Evolutionary conservation across 2,797 vertebrate genomes (phyloP), one percentile per base, ranked within the genome.

Genomic region (Lemur catta): DNA sequence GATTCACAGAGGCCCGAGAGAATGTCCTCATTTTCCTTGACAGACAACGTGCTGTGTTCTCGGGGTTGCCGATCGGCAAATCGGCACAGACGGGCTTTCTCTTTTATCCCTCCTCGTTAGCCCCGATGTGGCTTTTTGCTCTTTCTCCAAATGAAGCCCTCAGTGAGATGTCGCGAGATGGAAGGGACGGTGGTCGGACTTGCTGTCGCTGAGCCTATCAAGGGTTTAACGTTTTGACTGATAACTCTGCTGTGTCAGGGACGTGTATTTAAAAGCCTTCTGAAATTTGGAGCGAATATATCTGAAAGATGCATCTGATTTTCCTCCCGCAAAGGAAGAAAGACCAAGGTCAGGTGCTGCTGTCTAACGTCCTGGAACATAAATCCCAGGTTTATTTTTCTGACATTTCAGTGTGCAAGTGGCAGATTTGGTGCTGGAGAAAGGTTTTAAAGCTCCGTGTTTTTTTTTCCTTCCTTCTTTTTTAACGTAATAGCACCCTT

Each of bases 11-110:
- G 97, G 72, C 75, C 89, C 28, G 86, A 95, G 97, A 97, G 97
- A 98, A 98, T 96, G 98, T 97, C 98, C 97, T 98, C 97, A 96
- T 98, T 98, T 98, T 98, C 97, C 97, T 98, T 98, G 98, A 98
- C 98, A 98, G 98, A 98, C 86, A 90, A 82, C 97, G 94, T 97
- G 97, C 98, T 98, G 98, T 97, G 98, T 98, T 98, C 98, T 97
- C 97, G 93, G 89, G 85, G 97, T 97, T 97, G 97, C 98, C 97
- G 98, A 97, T 93, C 72, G 55, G 98, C 95, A 98, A 98, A 98
- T 98, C 95, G 59, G 98, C 98, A 97, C 96, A 97, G 98, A 97
- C 91, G 96, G 94, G 76, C 98, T 98, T 98, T 98, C 96, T 97
- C 98, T 98, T 98, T 98, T 97, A 98, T 98, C 98, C 97, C 88